Percentiles rank a stretch among this genome's conserved stretches.
Evolutionary conservation across 2,113 vertebrate species (phyloP).

Genomic region (Plestiodon gilberti): DNA sequence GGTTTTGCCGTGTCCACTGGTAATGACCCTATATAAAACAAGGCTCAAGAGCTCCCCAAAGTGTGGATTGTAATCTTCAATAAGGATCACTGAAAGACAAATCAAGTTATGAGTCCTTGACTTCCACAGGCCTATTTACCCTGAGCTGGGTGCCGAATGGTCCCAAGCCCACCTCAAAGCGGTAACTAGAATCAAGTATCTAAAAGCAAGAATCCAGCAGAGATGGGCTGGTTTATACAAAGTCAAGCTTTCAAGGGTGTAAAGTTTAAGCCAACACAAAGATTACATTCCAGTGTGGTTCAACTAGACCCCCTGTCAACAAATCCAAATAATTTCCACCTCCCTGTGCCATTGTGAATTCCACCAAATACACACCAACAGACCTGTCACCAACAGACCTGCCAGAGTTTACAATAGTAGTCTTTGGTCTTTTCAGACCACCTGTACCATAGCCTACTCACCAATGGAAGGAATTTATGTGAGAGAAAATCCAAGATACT

Average conservation of each 20-base stretch:
- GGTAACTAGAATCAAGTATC: neutral
- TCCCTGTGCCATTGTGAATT: too few relatives aligned
- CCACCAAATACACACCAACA: too few relatives aligned
- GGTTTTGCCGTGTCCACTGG: neutral
- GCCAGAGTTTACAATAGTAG: too few relatives aligned
- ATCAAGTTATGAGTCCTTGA: neutral
- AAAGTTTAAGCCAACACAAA: too few relatives aligned
- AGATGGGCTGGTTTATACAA: neutral
- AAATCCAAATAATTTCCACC: too few relatives aligned
- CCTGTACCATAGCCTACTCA: neutral
- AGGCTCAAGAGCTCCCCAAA: neutral
- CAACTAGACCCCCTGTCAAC: too few relatives aligned
- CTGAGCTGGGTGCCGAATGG: neutral
- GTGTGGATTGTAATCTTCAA: neutral
- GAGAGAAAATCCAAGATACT: constrained; percentile 43
- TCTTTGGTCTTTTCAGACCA: too few relatives aligned
- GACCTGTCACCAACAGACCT: too few relatives aligned
- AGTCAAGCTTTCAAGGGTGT: neutral
- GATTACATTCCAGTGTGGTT: too few relatives aligned
- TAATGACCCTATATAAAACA: too few relatives aligned
- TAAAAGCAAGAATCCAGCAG: neutral
- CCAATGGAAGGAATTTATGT: neutral
- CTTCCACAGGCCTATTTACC: neutral
- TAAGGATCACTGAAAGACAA: neutral
- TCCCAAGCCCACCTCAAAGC: neutral